A percentile compares a stretch with the other conserved stretches of the same genome.
Conservation (phyloP, 2,888 invertebrate genomes). For the Mimachlamys varia region DNA sequence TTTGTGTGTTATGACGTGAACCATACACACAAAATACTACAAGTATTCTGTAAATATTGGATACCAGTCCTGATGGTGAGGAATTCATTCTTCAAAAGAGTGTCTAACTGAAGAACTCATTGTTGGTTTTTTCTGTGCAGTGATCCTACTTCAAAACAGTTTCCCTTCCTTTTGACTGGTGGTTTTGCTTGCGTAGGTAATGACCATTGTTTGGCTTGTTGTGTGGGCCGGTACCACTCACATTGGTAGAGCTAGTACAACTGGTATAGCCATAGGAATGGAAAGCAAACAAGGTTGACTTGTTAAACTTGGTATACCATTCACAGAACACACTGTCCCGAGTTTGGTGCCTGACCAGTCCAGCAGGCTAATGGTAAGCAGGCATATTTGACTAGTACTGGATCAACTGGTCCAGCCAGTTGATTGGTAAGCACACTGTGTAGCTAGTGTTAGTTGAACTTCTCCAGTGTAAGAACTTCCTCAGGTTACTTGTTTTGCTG, state of each 20-base stretch:
- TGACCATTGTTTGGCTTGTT: background rate
- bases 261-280: background rate
- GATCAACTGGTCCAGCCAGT: conserved; percentile 25
- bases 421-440: background rate
- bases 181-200: background rate
- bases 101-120: background rate
- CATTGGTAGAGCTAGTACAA: background rate
- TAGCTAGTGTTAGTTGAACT: background rate
- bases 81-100: background rate
- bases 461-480: background rate
- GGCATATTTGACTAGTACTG: background rate
- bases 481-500: background rate
- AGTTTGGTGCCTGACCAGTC: background rate
- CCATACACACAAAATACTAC: background rate
- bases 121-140: background rate
- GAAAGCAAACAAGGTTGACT: background rate
- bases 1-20: background rate
- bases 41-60: background rate
- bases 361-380: background rate
- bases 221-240: background rate
- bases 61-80: background rate
- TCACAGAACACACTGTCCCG: background rate
- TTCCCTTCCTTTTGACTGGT: background rate
- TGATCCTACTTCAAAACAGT: background rate
- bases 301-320: background rate